These are phyloP conservation scores for Drosophila parabipectinata DNA, from an alignment of 1,140 invertebrate species.

Conservation along the genomic window DNA sequence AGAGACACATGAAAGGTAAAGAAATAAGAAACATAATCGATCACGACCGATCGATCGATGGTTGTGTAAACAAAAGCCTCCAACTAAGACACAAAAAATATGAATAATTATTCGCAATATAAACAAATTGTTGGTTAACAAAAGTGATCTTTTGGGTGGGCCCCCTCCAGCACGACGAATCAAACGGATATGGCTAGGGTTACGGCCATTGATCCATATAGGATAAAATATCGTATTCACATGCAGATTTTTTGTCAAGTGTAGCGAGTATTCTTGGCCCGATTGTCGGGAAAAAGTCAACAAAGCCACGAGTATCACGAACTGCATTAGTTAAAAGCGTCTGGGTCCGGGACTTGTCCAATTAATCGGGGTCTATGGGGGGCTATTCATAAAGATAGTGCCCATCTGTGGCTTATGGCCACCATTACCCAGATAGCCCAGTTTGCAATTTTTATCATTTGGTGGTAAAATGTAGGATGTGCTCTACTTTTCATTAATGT, in stretches of 20 bases:
- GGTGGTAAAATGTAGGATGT: background rate
- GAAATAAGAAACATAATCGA: slow-evolving; percentile 58
- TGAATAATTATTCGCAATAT: slow-evolving; percentile 65
- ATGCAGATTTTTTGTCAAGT: slow-evolving; percentile 19
- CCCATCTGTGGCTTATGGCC: background rate
- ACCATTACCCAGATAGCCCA: no score
- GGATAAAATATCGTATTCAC: background rate
- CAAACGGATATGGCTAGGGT: background rate
- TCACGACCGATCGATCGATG: slow-evolving; percentile 66
- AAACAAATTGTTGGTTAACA: slow-evolving; percentile 30
- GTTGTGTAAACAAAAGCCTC: slow-evolving; percentile 50
- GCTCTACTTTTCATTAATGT: background rate
- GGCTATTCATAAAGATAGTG: background rate
- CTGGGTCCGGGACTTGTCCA: slow-evolving; percentile 33
- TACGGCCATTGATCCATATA: background rate
- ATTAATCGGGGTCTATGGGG: slow-evolving; percentile 6
- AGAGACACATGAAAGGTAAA: slow-evolving; percentile 12
- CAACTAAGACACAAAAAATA: slow-evolving; percentile 47
- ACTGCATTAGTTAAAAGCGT: slow-evolving; percentile 36
- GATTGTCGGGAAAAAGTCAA: slow-evolving; percentile 6
- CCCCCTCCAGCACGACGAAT: background rate
- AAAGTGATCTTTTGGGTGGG: slow-evolving; percentile 22
- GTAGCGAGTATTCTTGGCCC: slow-evolving; percentile 7
- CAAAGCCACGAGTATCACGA: slow-evolving; percentile 49
- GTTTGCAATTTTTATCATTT: background rate